These are phyloP conservation scores for Channa maculata DNA, from an alignment of 2,113 vertebrate genomes.

Conservation along the genomic window DNA sequence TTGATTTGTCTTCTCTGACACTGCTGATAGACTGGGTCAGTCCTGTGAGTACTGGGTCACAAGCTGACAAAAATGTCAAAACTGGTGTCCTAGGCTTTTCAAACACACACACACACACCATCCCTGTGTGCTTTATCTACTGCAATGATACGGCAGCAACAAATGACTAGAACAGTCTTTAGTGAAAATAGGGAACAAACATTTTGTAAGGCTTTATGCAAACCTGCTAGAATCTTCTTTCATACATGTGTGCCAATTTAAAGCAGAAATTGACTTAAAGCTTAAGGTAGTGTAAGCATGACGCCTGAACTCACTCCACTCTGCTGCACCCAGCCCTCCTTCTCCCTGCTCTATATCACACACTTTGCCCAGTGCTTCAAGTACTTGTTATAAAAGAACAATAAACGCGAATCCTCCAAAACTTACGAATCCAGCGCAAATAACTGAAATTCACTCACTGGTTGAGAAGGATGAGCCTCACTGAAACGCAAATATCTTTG, in stretches of 20 bases:
- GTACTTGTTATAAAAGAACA: no score
- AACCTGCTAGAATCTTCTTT: neutral
- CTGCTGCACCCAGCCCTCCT: no score
- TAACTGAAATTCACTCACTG: no score
- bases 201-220: neutral
- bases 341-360: no score
- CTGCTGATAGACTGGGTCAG: conserved; percentile 83
- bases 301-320: no score
- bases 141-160: conserved; percentile 19
- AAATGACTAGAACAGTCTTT: conserved; percentile 8
- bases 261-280: neutral
- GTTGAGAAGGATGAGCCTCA: no score
- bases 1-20: conserved; percentile 83
- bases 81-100: conserved; percentile 74
- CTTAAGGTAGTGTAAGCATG: no score
- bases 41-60: conserved; percentile 77
- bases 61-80: conserved; percentile 84
- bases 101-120: conserved; percentile 42
- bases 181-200: neutral
- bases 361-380: no score
- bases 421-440: no score
- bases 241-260: neutral
- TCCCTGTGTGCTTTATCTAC: conserved; percentile 62
- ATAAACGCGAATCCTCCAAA: no score
- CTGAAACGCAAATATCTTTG: no score